Base-by-base conservation (phyloP, 1,140 invertebrate species). In the Pachypeltis micranthus region DNA sequence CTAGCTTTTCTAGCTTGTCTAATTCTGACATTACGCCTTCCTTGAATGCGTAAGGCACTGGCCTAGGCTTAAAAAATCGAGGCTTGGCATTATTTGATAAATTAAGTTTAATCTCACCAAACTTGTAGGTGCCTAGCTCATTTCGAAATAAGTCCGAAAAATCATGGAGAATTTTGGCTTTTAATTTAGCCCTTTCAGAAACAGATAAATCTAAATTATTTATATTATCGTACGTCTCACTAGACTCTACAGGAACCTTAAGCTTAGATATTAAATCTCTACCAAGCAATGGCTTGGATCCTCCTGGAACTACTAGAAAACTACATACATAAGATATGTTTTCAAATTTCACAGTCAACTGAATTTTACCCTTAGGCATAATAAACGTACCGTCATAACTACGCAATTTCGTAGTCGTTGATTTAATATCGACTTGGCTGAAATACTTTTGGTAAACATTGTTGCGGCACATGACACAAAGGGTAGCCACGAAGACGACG, bases 11-110 rank as follows among this genome's bases (percentile, higher is more conserved):
- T 10, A 74, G 54, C 59, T 75, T n/a, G n/a, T n/a, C n/a, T n/a
- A n/a, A n/a, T n/a, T n/a, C 70, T 4, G 60, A 26, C 28, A 72
- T 67, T 2, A 75, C 66, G 57, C 70, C 67, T 2, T 64, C 51
- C 29, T 60, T 64, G 19, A 75, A 34, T 21, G 71, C 65, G 62
- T 66, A 72, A 1, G 73, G 70, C 10, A 75, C 61, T 0, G 66
- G 65, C 29, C 73, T 39, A 23, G 69, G 65, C 28, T 65, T 65
- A 25, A 66, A 59, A 61, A 70, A 70, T 28, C 26, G 26, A 29
- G 68, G 64, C 21, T 31, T 59, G 16, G 31, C 31, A 10, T 39
- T 16, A 10, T 39, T 39, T 39, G 31, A 39, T n/a, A n/a, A n/a
- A n/a, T n/a, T 39, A 39, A 39, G 31, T 16, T 39, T 39, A 16